phyloP scores from a whole-genome alignment of 2,888 invertebrate species.

The Polydrusus pterygomalis region DNA sequence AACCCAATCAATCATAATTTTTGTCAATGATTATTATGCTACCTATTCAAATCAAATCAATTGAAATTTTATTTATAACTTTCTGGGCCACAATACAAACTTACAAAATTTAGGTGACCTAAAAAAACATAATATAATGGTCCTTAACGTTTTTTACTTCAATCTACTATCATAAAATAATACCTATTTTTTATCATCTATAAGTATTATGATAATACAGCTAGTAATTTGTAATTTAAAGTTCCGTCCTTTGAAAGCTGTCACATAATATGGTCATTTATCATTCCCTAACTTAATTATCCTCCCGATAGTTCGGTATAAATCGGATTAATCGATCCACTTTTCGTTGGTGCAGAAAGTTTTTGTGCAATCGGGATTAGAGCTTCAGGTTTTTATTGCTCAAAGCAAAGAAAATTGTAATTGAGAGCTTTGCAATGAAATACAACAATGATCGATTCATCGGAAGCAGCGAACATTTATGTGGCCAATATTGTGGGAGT shows the following conservation, averaged over 20 bases:
- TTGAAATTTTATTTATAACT: too few relatives aligned
- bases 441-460: constrained; percentile 14
- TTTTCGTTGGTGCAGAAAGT: constrained; percentile 34
- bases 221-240: constrained; percentile 36
- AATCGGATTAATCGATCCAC: constrained; percentile 47
- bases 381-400: constrained; percentile 9
- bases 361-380: constrained; percentile 19
- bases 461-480: too few relatives aligned
- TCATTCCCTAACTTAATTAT: constrained; percentile 45
- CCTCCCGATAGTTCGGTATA: constrained; percentile 41
- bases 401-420: constrained; percentile 17
- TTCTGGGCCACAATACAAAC: background rate
- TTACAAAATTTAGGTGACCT: constrained; percentile 1
- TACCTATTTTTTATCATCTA: constrained; percentile 1
- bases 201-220: background rate
- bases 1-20: too few relatives aligned
- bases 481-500: too few relatives aligned
- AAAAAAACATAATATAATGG: background rate
- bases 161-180: background rate
- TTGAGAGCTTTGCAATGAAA: constrained; percentile 20
- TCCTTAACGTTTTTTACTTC: background rate
- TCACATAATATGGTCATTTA: constrained; percentile 42
- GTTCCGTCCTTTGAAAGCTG: constrained; percentile 36
- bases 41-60: too few relatives aligned
- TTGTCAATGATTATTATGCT: too few relatives aligned